Evolutionary conservation across 2,113 vertebrate genomes (phyloP).

Genomic region (Diadophis punctatus): DNA sequence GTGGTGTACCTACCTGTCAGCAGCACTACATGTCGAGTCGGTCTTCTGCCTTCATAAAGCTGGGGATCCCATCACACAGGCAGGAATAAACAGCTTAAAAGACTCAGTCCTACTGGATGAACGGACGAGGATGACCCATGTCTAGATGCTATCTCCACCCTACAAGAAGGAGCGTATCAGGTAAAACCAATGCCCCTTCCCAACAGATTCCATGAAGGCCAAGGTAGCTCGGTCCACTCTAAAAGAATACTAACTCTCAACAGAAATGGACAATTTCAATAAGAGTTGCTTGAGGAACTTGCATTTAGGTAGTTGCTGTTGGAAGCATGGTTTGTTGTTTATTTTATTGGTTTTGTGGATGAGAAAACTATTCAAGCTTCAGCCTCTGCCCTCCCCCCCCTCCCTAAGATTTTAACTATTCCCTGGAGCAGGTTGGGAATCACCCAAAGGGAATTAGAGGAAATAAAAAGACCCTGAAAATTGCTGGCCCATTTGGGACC

Average conservation of each 20-base stretch:
- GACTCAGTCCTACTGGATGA: too few relatives aligned
- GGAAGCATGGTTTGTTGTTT: not conserved
- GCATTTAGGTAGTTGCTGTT: not conserved
- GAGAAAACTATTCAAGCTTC: not conserved
- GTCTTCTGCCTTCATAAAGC: too few relatives aligned
- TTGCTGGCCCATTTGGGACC: conserved; percentile 32
- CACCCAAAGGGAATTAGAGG: not conserved
- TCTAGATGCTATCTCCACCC: too few relatives aligned
- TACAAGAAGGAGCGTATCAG: too few relatives aligned
- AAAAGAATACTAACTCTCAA: not conserved
- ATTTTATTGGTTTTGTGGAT: not conserved
- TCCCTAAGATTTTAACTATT: not conserved
- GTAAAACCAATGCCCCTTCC: too few relatives aligned
- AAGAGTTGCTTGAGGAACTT: not conserved
- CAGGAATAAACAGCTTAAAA: too few relatives aligned
- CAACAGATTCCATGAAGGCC: not conserved
- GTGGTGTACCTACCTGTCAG: too few relatives aligned
- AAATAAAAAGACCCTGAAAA: not conserved
- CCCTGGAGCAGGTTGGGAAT: not conserved
- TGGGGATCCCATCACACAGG: too few relatives aligned
- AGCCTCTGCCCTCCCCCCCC: not conserved
- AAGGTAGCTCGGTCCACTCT: not conserved
- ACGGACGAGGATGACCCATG: too few relatives aligned
- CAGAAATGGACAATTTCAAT: not conserved
- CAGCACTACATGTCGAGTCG: too few relatives aligned